A percentile compares a stretch with the other conserved stretches of the same genome.
Conservation (phyloP, 2,888 invertebrate species). For the Tinea trinotella region DNA sequence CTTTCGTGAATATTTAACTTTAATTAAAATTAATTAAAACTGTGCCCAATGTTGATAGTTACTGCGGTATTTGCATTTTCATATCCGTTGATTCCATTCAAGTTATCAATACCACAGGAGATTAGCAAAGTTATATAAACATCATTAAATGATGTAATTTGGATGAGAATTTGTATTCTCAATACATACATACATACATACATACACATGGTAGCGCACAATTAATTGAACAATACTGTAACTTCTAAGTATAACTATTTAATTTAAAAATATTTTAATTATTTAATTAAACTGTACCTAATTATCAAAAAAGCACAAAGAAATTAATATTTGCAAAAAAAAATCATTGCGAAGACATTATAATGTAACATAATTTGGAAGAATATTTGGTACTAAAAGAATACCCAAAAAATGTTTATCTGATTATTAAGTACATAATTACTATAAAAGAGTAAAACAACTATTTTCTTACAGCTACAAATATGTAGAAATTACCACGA, state of each 20-base stretch:
- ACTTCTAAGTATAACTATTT: not conserved
- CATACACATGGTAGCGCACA: not conserved
- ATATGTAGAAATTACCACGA: conserved; percentile 9
- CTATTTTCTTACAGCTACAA: not conserved
- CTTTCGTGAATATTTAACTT: not conserved
- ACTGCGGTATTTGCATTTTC: too few species aligned
- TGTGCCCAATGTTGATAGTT: not conserved
- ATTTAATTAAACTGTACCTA: not conserved
- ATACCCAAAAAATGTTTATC: not conserved
- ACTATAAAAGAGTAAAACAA: not conserved
- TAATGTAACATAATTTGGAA: not conserved
- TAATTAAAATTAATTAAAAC: not conserved
- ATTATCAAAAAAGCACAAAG: not conserved
- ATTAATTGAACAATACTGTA: not conserved
- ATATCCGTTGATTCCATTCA: not conserved
- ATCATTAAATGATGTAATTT: not conserved
- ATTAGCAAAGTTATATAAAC: not conserved
- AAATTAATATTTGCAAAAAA: not conserved
- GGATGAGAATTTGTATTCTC: too few species aligned
- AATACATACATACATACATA: too few species aligned
- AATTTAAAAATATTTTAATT: not conserved
- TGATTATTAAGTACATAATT: not conserved
- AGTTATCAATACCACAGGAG: not conserved
- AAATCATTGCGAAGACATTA: conserved; percentile 1
- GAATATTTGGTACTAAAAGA: too few species aligned